Percentiles rank a stretch among this genome's conserved stretches.
Evolutionary conservation across 1,140 invertebrate species (phyloP).

Genomic region (Lepidurus couesii): DNA sequence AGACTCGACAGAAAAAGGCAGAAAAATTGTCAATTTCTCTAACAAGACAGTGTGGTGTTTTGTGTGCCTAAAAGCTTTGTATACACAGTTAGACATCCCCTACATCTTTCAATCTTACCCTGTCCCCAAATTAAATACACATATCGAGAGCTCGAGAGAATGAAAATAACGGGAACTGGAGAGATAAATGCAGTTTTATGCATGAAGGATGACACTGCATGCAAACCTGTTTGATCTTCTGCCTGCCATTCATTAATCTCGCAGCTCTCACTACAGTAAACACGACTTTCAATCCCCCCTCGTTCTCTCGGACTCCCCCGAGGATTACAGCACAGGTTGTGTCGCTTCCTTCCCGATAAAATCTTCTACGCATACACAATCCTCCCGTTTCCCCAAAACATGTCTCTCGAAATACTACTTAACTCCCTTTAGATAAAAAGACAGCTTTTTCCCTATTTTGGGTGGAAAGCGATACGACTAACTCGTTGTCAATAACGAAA

Average conservation of each 20-base stretch:
- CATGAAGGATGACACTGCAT: slow-evolving; percentile 21
- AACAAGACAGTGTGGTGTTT: not conserved
- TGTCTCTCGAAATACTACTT: not conserved
- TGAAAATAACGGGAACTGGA: not conserved
- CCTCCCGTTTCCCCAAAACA: not conserved
- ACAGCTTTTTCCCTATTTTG: no score
- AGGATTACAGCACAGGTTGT: slow-evolving; percentile 4
- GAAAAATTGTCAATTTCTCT: no score
- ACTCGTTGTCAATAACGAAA: no score
- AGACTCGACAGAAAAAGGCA: no score
- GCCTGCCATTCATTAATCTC: slow-evolving; percentile 10
- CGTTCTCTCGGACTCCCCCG: not conserved
- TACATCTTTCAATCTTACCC: not conserved
- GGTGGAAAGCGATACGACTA: no score
- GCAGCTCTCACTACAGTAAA: not conserved
- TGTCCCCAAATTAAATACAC: slow-evolving; percentile 1
- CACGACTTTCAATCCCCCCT: not conserved
- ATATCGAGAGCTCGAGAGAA: not conserved
- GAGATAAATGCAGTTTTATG: slow-evolving; percentile 12
- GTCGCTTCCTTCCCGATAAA: not conserved
- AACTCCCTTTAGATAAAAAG: no score
- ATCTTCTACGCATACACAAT: not conserved
- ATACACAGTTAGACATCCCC: not conserved
- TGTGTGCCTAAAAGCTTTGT: not conserved
- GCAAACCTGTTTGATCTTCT: slow-evolving; percentile 22